Evolutionary conservation across 2,888 invertebrate genomes (phyloP), one percentile per base, ranked within the genome.

Genomic region (Cosmopolites sordidus): DNA sequence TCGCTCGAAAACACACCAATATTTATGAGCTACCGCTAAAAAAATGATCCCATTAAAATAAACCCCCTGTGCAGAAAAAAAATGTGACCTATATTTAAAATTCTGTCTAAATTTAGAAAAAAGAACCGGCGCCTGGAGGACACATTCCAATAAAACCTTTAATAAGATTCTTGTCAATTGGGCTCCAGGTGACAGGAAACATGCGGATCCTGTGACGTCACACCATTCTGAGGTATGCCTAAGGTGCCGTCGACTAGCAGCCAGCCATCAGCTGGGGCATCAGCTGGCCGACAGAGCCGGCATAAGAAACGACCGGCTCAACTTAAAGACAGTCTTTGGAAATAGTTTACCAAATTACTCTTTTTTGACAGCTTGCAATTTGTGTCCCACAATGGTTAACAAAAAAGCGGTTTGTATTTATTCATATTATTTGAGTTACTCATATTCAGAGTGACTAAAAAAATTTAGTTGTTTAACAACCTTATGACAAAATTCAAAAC

Each of bases 151-250:
- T 43, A 50, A 43, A 43, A 42, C 43, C 43, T 43, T 43, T 33
- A 33, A 49, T 43, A 47, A 52, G 33, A 27, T 44, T 39, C 22
- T 49, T 39, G 38, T 11, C 38, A 44, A 42, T 48, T 30, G 48
- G 33, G n/a, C 30, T 51, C 70, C 70, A 70, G 70, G 70, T 70
- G 70, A 68, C 69, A 69, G 69, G 69, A 69, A 69, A 64, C 67
- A 66, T 66, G 63, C 65, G 62, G 65, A 66, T 64, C 63, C 62
- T 58, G 64, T 69, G 69, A 69, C 70, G 68, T 69, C 67, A 68
- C 53, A 54, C 54, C 60, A 61, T 59, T 60, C 59, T 40, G 17
- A 16, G 15, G 40, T 16, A 40, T 9, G 16, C 45, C 9, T 14
- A 40, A 40, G 40, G 40, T 40, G 40, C 15, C 40, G 40, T 15